These are phyloP conservation scores for Cataglyphis rosenhaueri DNA, from an alignment of 2,888 invertebrate species.

Conservation along the genomic window DNA sequence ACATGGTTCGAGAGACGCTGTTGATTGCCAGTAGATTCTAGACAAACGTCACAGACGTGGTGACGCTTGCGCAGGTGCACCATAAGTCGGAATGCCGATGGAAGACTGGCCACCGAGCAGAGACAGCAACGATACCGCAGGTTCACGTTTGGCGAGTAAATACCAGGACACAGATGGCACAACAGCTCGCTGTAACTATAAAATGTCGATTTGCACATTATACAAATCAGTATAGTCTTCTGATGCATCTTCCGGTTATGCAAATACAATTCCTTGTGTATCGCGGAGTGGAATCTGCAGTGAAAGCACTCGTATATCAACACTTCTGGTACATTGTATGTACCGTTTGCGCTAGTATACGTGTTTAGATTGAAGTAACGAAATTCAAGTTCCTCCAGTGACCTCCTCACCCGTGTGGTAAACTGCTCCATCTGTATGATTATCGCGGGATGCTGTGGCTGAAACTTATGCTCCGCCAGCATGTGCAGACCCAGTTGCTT, in stretches of 20 bases:
- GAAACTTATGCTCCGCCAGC: slow-evolving; percentile 92
- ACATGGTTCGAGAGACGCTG: slow-evolving; percentile 94
- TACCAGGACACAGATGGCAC: slow-evolving; percentile 94
- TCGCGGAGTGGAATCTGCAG: slow-evolving; percentile 91
- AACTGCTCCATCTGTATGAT: slow-evolving; percentile 86
- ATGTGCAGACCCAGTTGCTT: slow-evolving; percentile 93
- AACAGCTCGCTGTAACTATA: slow-evolving; percentile 95
- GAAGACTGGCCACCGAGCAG: slow-evolving; percentile 91
- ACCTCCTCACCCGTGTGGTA: slow-evolving; percentile 88
- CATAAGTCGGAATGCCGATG: slow-evolving; percentile 95
- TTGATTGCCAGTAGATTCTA: slow-evolving; percentile 93
- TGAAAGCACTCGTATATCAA: slow-evolving; percentile 94
- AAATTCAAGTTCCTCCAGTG: slow-evolving; percentile 88
- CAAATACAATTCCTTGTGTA: slow-evolving; percentile 94
- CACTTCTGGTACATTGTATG: slow-evolving; percentile 87
- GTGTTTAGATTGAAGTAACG: slow-evolving; percentile 91
- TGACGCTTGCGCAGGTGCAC: slow-evolving; percentile 94
- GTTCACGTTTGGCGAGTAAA: slow-evolving; percentile 88
- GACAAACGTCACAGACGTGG: slow-evolving; percentile 94
- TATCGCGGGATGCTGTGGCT: slow-evolving; percentile 84
- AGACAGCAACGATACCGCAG: slow-evolving; percentile 93
- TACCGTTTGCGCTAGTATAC: slow-evolving; percentile 88
- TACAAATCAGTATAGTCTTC: slow-evolving; percentile 92
- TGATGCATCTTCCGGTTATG: slow-evolving; percentile 95
- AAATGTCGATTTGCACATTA: slow-evolving; percentile 95